Evolutionary conservation across 2,888 invertebrate genomes (phyloP).

Genomic region (Pristionchus japonicus): DNA sequence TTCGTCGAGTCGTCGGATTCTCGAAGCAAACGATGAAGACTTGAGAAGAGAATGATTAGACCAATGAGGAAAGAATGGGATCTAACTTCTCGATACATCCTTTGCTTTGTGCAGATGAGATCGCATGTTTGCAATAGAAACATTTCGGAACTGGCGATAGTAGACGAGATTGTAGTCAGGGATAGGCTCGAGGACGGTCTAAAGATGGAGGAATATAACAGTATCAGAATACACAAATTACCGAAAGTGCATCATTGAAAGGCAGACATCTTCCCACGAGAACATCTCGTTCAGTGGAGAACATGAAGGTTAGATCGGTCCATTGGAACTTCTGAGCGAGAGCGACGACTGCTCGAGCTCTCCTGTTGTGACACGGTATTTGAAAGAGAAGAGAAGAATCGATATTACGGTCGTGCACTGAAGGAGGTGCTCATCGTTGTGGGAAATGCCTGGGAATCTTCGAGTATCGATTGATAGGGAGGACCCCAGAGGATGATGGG

Average conservation of each 20-base stretch:
- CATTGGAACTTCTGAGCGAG: background rate
- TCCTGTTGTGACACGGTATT: background rate
- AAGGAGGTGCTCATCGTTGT: conserved; percentile 55
- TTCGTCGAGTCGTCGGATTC: background rate
- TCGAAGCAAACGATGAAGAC: conserved; percentile 34
- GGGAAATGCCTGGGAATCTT: conserved; percentile 54
- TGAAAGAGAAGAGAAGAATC: no score
- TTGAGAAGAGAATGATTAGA: background rate
- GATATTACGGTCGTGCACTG: conserved; percentile 56
- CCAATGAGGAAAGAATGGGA: background rate
- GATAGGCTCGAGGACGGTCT: background rate
- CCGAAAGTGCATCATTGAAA: background rate
- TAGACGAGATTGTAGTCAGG: conserved; percentile 24
- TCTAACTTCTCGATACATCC: conserved; percentile 24
- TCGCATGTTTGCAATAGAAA: conserved; percentile 3
- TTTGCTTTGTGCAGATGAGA: background rate
- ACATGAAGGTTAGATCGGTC: background rate
- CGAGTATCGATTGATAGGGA: conserved; percentile 53
- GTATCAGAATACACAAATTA: background rate
- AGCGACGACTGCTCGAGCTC: background rate
- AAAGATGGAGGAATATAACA: no score
- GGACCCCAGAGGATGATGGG: conserved; percentile 64
- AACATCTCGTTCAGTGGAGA: background rate
- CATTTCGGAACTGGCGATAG: background rate
- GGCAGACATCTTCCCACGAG: conserved; percentile 20